phyloP scores from a whole-genome alignment of 2,797 vertebrate species.

The Chelonia mydas region DNA sequence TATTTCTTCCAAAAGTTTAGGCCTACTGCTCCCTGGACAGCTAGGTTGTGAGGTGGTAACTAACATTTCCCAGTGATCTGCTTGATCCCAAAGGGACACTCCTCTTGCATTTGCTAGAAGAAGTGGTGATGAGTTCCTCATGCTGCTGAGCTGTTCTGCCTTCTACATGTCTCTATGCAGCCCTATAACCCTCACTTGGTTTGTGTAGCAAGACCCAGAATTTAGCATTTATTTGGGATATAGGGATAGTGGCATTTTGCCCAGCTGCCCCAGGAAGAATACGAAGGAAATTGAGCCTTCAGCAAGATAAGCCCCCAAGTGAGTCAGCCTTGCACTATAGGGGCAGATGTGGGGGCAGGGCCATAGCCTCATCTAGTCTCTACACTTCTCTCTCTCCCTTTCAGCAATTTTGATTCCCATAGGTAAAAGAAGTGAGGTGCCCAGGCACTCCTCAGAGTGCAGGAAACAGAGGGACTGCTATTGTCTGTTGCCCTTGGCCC shows the following conservation, averaged over 20 bases:
- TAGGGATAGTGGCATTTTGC: background rate
- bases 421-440: background rate
- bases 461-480: background rate
- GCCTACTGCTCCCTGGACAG: background rate
- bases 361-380: background rate
- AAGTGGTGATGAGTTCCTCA: background rate
- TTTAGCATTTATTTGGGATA: background rate
- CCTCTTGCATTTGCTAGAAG: background rate
- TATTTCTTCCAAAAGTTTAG: background rate
- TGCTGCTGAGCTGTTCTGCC: background rate
- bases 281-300: background rate
- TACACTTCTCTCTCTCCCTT: background rate
- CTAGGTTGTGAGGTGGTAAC: background rate
- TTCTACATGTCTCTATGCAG: background rate
- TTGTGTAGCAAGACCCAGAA: background rate
- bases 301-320: background rate
- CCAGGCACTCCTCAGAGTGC: background rate
- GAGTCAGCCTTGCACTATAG: background rate
- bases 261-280: background rate
- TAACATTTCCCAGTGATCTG: background rate
- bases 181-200: background rate
- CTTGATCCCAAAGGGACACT: background rate
- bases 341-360: background rate
- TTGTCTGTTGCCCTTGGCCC: background rate
- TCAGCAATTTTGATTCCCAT: background rate